These are phyloP conservation scores for Diachasma alloeum DNA, from an alignment of 1,140 invertebrate genomes.

Conservation along the genomic window DNA sequence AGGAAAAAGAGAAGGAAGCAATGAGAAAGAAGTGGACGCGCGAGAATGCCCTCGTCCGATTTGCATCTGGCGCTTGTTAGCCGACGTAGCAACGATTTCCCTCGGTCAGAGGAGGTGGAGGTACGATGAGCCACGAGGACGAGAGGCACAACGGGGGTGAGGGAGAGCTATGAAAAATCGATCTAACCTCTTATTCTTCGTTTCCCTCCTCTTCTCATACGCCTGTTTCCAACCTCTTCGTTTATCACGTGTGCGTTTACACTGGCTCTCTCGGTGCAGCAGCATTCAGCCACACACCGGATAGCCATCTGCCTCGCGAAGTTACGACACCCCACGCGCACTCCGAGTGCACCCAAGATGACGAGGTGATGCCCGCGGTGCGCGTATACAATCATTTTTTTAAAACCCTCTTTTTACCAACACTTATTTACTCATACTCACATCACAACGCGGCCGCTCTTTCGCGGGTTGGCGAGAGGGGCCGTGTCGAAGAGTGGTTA, in stretches of 20 bases:
- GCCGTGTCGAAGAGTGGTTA: not conserved
- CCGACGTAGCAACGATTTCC: slow-evolving; percentile 26
- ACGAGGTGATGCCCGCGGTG: not conserved
- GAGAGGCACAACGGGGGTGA: not conserved
- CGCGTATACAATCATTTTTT: not conserved
- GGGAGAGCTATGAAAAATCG: slow-evolving; percentile 52
- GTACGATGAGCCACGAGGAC: not conserved
- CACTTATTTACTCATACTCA: not conserved
- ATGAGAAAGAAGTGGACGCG: slow-evolving; percentile 15
- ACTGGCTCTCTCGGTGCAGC: not conserved
- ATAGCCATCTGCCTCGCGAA: not conserved
- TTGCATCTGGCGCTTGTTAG: slow-evolving; percentile 58
- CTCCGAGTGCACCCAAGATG: not conserved
- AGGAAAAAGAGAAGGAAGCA: slow-evolving; percentile 9
- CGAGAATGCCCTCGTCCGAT: slow-evolving; percentile 43
- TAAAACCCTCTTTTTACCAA: not conserved
- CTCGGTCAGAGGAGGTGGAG: not conserved
- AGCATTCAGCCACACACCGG: slow-evolving; percentile 5
- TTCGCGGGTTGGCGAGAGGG: not conserved
- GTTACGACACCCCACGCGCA: slow-evolving; percentile 6
- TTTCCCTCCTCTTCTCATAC: slow-evolving; percentile 6
- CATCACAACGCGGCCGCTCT: not conserved
- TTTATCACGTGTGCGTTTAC: not conserved
- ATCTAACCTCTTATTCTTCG: slow-evolving; percentile 47
- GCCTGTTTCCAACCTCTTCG: not conserved